Base-by-base conservation (phyloP, 1,140 invertebrate genomes). In the Ganaspis sp. region DNA sequence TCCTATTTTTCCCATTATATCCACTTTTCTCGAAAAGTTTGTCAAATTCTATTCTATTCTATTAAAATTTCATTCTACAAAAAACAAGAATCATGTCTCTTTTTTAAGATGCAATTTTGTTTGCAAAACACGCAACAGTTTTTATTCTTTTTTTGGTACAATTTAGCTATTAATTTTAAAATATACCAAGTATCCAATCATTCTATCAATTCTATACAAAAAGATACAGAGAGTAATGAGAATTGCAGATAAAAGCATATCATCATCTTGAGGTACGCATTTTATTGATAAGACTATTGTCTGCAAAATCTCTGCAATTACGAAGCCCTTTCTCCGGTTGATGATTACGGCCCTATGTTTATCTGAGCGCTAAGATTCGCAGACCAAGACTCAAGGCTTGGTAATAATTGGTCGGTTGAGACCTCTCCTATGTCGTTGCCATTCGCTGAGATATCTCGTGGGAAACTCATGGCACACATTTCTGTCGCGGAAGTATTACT, bases 391-490 rank as follows among this genome's bases (percentile, higher is more conserved):
- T 29, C 23, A 76, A 74, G 34, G 34, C 38, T 49, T 40, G 72
- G 29, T 83, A 74, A 80, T 84, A 84, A 84, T 84, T 84, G 82
- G 82, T 84, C 72, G 81, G 58, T 15, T 29, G 80, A 84, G 45
- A 78, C 77, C 80, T 80, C 80, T 74, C 77, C 82, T 84, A 83
- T 83, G 82, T 76, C 72, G 9, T 64, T 37, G 83, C 77, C 82
- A 74, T 78, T 84, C 80, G 80, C 80, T 37, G 72, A 49, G 72
- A 64, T 64, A 26, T 82, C 85, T 81, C 87, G 87, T 88, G 87
- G 84, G 87, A 88, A 88, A 87, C 84, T 74, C 83, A 79, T 86
- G 86, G 81, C 87, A 88, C 81, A 88, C 85, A 87, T 88, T 84
- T 78, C 73, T 76, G 38, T 75, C 84, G 78, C 84, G 86, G 83